Evolutionary conservation across 2,888 invertebrate species (phyloP), one percentile per base, ranked within the genome.

Genomic region (Pyrgus malvae): DNA sequence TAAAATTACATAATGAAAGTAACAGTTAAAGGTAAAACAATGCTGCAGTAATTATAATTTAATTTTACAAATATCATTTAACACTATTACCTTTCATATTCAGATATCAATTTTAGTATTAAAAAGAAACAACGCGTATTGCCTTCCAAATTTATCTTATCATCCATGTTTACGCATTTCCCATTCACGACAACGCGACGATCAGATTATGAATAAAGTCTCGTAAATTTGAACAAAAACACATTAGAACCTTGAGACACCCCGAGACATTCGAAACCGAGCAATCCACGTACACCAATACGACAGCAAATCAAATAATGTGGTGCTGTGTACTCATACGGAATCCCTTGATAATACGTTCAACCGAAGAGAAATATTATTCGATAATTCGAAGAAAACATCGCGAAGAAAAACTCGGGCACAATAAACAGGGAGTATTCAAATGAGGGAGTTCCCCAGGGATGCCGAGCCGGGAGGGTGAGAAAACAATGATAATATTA

Each of bases 341-440:
- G 74, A 76, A 78, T 74, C 74, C 74, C 65, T 67, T 70, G 80
- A 77, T 81, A 80, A 80, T 78, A 72, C 72, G 75, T 69, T 76
- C 73, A 76, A 78, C 75, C 74, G 75, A 67, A 68, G 70, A 71
- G 72, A 77, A 82, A 80, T 79, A 80, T 81, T 80, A 80, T 83
- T 80, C 76, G 81, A 83, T 83, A 82, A 82, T 82, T 81, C 78
- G 68, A 69, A 55, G 69, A 70, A 78, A 75, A 75, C 71, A 70
- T 70, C 68, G 69, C 68, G 64, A 57, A 70, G 70, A 76, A 76
- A 73, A 71, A 71, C 64, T 69, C 61, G 56, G 74, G 74, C 74
- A 79, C 83, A 85, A 83, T 85, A 85, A 81, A 84, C 83, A 83
- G 83, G 80, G 78, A 67, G 78, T 86, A 87, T 87, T 87, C 87